A percentile compares a stretch with the other conserved stretches of the same genome.
Evolutionary conservation across 1,140 invertebrate genomes (phyloP).

Genomic region (Tribolium castaneum): DNA sequence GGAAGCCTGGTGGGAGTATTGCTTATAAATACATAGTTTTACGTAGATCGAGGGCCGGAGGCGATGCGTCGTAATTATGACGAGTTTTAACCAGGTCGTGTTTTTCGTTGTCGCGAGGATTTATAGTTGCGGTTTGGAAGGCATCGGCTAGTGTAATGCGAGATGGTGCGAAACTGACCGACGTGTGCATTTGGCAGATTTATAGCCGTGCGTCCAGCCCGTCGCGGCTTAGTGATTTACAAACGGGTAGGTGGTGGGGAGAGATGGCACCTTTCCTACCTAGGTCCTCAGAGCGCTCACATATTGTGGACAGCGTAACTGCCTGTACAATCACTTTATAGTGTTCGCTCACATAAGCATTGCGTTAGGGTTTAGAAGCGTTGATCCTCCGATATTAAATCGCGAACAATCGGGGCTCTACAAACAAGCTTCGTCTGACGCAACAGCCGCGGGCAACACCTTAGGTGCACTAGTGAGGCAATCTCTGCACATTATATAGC

Average conservation of each 20-base stretch:
- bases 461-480: conserved; percentile 57
- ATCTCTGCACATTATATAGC: conserved; percentile 56
- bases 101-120: conserved; percentile 23
- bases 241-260: conserved; percentile 3
- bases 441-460: conserved; percentile 51
- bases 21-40: too few species aligned
- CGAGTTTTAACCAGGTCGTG: conserved; percentile 29
- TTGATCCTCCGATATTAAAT: conserved; percentile 48
- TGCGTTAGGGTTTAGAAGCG: conserved; percentile 24
- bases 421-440: conserved; percentile 50
- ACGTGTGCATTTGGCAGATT: conserved; percentile 56
- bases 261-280: neutral
- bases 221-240: conserved; percentile 42
- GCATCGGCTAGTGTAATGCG: conserved; percentile 43
- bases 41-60: neutral
- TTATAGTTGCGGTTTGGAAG: conserved; percentile 47
- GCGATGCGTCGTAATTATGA: conserved; percentile 24
- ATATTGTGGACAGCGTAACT: neutral
- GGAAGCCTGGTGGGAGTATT: too few species aligned
- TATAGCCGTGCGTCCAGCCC: conserved; percentile 46
- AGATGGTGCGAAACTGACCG: conserved; percentile 47
- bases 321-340: conserved; percentile 8
- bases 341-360: conserved; percentile 25
- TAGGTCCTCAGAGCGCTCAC: neutral
- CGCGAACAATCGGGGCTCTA: conserved; percentile 46